Base-by-base conservation (phyloP, 2,888 invertebrate genomes). In the Phrixothrix hirtus region DNA sequence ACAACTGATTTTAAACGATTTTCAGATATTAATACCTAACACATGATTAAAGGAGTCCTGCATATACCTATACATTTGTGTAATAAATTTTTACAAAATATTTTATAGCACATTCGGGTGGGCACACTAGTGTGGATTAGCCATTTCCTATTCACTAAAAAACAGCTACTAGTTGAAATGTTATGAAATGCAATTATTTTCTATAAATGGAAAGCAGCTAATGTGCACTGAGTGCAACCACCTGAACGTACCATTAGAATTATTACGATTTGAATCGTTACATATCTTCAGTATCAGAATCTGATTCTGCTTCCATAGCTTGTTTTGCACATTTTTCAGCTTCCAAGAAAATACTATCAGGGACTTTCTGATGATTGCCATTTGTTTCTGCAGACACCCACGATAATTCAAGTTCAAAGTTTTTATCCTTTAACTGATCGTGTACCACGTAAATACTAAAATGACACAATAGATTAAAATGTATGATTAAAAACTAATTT, bases 361-460 rank as follows among this genome's bases (percentile, higher is more conserved):
- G 93, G 9, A 96, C 94, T 51, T 88, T 75, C 68, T 89, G 83
- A 76, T 95, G 95, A 43, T 80, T 77, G 0, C 95, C 95, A 10
- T 85, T 79, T 0, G 88, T 88, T 54, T 85, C 87, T 66, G 86
- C 86, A 42, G 93, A 90, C 9, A 96, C 93, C 90, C 97, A 94
- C 43, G 95, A 94, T 66, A 98, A 82, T 76, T 98, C 97, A 64
- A 96, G 78, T 71, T 95, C 95, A 73, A 98, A 98, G 64, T 92
- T 88, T 75, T 95, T 94, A 77, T 95, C 94, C 77, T 98, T 99
- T 2, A 97, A 81, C 74, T 98, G 93, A 72, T 94, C 93, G 64
- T 94, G 93, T 1, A 94, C 92, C 38, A 91, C 77, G 70, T 94
- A 93, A 70, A 94, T 88, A 60, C 89, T 90, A 73, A 12, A 75